Evolutionary conservation across 2,888 invertebrate species (phyloP), one percentile per base, ranked within the genome.

Genomic region (Drosophila aldrichi): DNA sequence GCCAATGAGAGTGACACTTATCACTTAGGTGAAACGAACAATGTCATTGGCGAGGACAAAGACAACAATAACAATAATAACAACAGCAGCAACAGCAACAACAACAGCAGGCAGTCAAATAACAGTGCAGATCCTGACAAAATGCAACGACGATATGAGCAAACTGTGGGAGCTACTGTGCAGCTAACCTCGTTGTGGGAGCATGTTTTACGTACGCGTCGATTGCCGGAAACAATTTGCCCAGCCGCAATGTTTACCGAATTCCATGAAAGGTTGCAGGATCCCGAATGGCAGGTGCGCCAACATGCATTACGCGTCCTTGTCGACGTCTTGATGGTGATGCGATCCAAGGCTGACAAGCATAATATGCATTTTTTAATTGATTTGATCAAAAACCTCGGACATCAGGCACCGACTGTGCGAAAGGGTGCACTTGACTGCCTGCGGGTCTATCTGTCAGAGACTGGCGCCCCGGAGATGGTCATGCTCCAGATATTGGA

Each of bases 201-300:
- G 93, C 95, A 96, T 90, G 95, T 97, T 81, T 94, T 96, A 51
- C 94, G 96, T 70, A 96, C 96, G 69, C 95, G 95, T 66, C 94
- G 95, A 60, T 94, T 97, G 62, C 97, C 97, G 44, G 95, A 95
- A 25, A 95, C 95, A 74, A 94, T 95, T 56, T 95, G 96, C 88
- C 94, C 95, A 2, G 93, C 94, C 68, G 94, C 94, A 62, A 95
- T 96, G 84, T 96, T 96, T 91, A 93, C 94, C 60, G 96, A 96
- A 82, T 95, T 97, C 88, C 94, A 95, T 49, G 95, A 96, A 78
- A 94, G 97, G 56, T 94, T 97, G 51, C 94, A 95, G 43, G 96
- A 96, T 91, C 96, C 96, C 1, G 97, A 97, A 92, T 96, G 96
- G 95, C 96, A 97, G 92, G 97, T 97, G 40, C 95, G 97, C 12